Percentiles rank a stretch among this genome's conserved stretches.
Conservation (phyloP, 35 echinoderm and acorn worm species). For the Eucidaris tribuloides region DNA sequence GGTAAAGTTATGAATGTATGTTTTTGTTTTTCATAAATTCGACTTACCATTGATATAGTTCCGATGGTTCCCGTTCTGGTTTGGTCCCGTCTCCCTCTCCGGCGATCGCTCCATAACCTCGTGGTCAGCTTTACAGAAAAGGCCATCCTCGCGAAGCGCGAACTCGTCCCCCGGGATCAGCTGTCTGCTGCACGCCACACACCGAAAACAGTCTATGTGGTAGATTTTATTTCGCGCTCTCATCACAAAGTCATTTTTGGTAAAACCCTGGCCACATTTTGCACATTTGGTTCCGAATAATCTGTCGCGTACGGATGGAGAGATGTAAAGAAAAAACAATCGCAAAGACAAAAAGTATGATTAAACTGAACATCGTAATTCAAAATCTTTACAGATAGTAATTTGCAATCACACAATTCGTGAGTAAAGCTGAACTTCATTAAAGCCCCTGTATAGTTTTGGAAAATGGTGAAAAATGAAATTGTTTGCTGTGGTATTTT, state of each 20-base stretch:
- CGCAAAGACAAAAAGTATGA: not conserved
- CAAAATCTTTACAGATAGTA: no score
- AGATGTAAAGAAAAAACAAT: not conserved
- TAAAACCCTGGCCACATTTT: slow-evolving; percentile 95
- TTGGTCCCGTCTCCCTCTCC: not conserved
- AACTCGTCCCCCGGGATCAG: slow-evolving; percentile 99
- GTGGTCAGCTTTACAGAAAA: slow-evolving; percentile 98
- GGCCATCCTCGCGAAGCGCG: slow-evolving; percentile 90
- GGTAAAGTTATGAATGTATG: not conserved
- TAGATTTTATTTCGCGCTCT: slow-evolving; percentile 98
- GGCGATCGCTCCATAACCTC: slow-evolving; percentile 77
- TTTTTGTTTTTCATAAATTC: not conserved
- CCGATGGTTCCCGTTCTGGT: slow-evolving; percentile 57
- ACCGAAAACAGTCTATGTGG: slow-evolving; percentile 99
- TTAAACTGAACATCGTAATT: no score
- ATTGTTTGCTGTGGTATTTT: no score
- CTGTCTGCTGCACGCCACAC: slow-evolving; percentile 92
- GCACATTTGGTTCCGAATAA: slow-evolving; percentile 99
- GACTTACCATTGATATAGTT: slow-evolving; percentile 75
- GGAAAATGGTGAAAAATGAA: no score
- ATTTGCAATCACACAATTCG: no score
- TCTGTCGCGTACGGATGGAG: slow-evolving; percentile 36
- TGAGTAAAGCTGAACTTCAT: no score
- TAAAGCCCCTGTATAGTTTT: no score
- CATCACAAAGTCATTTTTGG: slow-evolving; percentile 99